A percentile compares a stretch with the other conserved stretches of the same genome.
Conservation (phyloP, 1,140 invertebrate species). For the Trichomalopsis sarcophagae region DNA sequence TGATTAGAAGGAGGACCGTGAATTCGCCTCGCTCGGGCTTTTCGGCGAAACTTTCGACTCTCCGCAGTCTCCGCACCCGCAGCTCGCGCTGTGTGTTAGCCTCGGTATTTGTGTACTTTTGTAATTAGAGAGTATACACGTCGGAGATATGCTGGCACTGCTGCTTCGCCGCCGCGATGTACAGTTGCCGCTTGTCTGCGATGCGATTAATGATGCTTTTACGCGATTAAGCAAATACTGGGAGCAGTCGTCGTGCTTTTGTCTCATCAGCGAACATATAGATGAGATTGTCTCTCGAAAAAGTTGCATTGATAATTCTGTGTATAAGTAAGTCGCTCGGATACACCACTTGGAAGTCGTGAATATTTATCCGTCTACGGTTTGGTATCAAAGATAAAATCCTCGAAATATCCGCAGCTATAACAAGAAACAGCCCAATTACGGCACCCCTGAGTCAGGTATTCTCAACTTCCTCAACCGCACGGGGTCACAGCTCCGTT, state of each 20-base stretch:
- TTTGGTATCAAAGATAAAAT: too few relatives aligned
- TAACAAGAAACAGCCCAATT: too few relatives aligned
- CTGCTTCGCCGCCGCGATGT: slow-evolving; percentile 26
- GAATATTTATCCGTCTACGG: too few relatives aligned
- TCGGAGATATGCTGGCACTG: not conserved
- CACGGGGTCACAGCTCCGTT: too few relatives aligned
- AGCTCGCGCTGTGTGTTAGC: slow-evolving; percentile 23
- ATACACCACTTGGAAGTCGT: too few relatives aligned
- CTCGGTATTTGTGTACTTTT: slow-evolving; percentile 50
- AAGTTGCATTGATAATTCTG: too few relatives aligned
- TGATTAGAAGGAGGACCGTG: slow-evolving; percentile 48
- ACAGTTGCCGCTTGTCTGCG: slow-evolving; percentile 17
- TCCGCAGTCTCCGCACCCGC: not conserved
- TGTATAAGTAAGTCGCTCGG: too few relatives aligned
- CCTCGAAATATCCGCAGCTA: too few relatives aligned
- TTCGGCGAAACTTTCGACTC: slow-evolving; percentile 41
- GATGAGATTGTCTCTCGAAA: too few relatives aligned
- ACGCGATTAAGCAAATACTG: slow-evolving; percentile 30
- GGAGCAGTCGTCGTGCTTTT: not conserved
- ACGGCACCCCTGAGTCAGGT: too few relatives aligned
- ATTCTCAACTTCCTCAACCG: too few relatives aligned
- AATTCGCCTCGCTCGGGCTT: slow-evolving; percentile 27
- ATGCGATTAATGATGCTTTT: slow-evolving; percentile 48
- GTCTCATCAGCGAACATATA: too few relatives aligned
- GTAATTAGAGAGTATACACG: slow-evolving; percentile 21